Conservation (phyloP, 1,140 invertebrate species). For the Coenobita brevimanus region DNA sequence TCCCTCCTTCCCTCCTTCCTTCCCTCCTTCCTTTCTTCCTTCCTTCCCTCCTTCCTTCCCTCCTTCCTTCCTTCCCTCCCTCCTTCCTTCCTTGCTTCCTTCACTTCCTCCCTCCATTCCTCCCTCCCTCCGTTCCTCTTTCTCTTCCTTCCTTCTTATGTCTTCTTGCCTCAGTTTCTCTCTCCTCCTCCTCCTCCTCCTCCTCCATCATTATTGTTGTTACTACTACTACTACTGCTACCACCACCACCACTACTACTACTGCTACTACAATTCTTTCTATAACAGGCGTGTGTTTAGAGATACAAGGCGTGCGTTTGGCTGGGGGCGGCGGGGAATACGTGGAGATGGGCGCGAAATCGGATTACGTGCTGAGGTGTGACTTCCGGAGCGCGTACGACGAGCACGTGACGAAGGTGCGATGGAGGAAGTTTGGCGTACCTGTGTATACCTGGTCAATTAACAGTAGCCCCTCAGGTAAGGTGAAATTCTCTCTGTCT, state of each 20-base stretch:
- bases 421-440: conserved; percentile 3
- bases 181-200: not conserved
- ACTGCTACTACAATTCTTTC: not conserved
- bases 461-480: not conserved
- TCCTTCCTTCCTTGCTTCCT: not conserved
- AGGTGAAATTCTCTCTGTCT: not conserved
- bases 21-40: not conserved
- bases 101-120: not conserved
- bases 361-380: conserved; percentile 19
- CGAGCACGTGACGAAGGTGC: conserved; percentile 19
- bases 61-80: not conserved
- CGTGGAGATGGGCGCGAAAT: conserved; percentile 21
- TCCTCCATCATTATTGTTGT: not conserved
- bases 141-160: not conserved
- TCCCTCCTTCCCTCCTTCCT: not conserved
- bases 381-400: conserved; percentile 21
- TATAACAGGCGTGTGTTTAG: conserved; percentile 18
- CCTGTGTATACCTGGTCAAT: conserved; percentile 14
- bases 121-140: not conserved
- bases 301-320: conserved; percentile 12
- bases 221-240: not conserved
- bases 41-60: not conserved
- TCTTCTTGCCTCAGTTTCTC: not conserved
- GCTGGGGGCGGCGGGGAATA: conserved; percentile 2
- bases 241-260: not conserved